These are phyloP conservation scores for Orycteropus afer DNA, from an alignment of 2,113 vertebrate genomes.

Conservation along the genomic window DNA sequence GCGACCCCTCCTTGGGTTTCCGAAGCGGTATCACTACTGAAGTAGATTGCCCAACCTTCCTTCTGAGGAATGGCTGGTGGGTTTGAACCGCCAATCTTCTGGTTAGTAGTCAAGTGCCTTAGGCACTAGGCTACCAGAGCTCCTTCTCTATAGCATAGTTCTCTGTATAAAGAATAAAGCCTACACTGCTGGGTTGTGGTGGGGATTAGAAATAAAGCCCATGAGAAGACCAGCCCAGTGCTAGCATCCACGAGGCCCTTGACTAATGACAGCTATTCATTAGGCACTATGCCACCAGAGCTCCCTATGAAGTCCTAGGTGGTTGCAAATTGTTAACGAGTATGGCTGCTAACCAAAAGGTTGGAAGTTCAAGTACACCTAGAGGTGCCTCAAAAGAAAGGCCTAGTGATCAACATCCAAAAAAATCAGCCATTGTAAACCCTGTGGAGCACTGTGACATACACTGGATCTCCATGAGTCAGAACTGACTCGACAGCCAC, in stretches of 20 bases:
- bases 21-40: no score
- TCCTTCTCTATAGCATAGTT: no score
- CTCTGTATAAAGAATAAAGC: not conserved
- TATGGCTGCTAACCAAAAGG: not conserved
- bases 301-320: no score
- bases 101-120: no score
- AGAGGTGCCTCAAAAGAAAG: not conserved
- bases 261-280: not conserved
- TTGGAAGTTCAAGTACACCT: not conserved
- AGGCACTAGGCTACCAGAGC: no score
- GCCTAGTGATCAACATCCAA: not conserved
- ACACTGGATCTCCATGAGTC: not conserved
- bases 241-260: accelerated
- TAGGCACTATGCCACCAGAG: no score
- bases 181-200: not conserved
- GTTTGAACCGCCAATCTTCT: no score
- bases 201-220: not conserved
- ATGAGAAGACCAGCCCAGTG: not conserved
- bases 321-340: not conserved
- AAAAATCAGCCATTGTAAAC: no score
- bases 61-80: no score
- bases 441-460: not conserved
- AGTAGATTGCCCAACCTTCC: no score
- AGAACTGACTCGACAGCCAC: not conserved
- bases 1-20: no score